These are phyloP conservation scores for Synergus umbraculus DNA, from an alignment of 2,888 invertebrate species.

Conservation along the genomic window DNA sequence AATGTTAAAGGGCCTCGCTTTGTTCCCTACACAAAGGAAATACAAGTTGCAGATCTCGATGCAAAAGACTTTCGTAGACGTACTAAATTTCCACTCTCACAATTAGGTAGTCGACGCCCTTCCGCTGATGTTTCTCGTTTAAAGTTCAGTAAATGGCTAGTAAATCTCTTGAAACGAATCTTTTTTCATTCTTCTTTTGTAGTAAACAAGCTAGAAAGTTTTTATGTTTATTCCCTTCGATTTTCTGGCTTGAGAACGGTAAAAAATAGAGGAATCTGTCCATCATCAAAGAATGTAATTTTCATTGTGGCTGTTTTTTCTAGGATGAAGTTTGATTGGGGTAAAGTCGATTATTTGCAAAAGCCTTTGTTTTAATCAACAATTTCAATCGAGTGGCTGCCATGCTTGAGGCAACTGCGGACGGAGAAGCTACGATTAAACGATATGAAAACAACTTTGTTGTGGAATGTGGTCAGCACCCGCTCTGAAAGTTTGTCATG, in stretches of 20 bases:
- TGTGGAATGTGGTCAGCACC: conserved; percentile 47
- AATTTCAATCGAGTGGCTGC: conserved; percentile 56
- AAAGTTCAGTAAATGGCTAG: neutral
- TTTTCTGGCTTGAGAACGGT: too few relatives aligned
- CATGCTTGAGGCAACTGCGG: conserved; percentile 45
- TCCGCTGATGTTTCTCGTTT: conserved; percentile 2
- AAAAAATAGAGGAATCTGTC: neutral
- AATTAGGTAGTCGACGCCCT: conserved; percentile 21
- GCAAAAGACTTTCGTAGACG: conserved; percentile 27
- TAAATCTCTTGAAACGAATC: neutral
- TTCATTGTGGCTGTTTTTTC: neutral
- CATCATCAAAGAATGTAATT: neutral
- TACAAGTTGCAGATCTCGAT: conserved; percentile 19
- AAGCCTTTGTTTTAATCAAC: conserved; percentile 58
- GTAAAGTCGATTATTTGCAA: conserved; percentile 49
- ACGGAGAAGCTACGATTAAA: conserved; percentile 58
- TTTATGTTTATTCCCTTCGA: too few relatives aligned
- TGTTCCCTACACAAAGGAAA: neutral
- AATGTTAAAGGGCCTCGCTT: neutral
- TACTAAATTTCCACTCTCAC: conserved; percentile 9
- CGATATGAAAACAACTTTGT: conserved; percentile 63
- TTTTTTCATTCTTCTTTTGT: neutral
- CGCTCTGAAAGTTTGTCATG: conserved; percentile 23
- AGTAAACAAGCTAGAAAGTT: too few relatives aligned
- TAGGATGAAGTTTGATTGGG: neutral